Evolutionary conservation across 2,888 invertebrate genomes (phyloP).

Genomic region (Schizaphis graminum): DNA sequence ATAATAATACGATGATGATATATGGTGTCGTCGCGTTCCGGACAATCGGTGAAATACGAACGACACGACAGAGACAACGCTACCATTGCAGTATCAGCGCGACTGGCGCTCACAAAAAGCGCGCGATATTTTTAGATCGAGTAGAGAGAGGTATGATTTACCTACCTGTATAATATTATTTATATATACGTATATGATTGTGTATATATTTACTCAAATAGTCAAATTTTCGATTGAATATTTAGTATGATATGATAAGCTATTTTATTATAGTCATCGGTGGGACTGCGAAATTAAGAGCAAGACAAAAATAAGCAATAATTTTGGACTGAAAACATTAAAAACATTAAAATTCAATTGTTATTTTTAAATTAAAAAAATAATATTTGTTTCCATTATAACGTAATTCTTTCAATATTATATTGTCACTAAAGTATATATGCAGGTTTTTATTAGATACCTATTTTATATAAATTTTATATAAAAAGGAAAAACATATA

Average conservation of each 20-base stretch:
- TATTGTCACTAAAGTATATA: no score
- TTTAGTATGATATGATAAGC: neutral
- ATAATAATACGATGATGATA: constrained; percentile 16
- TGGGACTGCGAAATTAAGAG: neutral
- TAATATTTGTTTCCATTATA: neutral
- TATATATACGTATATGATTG: neutral
- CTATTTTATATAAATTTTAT: no score
- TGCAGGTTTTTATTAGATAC: neutral
- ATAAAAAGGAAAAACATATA: no score
- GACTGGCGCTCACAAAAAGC: constrained; percentile 11
- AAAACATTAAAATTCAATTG: neutral
- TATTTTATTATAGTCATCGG: neutral
- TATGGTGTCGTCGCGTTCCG: constrained; percentile 27
- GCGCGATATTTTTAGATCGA: neutral
- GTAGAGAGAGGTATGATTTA: neutral
- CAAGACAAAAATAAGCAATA: neutral
- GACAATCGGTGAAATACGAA: constrained; percentile 18
- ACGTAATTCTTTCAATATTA: neutral
- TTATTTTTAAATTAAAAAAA: neutral
- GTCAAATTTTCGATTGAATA: neutral
- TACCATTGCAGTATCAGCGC: neutral
- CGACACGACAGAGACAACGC: neutral
- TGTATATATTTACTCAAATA: neutral
- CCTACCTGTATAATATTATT: neutral
- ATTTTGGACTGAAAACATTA: neutral